Evolutionary conservation across 2,888 invertebrate genomes (phyloP), one percentile per base, ranked within the genome.

Genomic region (Cryptus viduatorius): DNA sequence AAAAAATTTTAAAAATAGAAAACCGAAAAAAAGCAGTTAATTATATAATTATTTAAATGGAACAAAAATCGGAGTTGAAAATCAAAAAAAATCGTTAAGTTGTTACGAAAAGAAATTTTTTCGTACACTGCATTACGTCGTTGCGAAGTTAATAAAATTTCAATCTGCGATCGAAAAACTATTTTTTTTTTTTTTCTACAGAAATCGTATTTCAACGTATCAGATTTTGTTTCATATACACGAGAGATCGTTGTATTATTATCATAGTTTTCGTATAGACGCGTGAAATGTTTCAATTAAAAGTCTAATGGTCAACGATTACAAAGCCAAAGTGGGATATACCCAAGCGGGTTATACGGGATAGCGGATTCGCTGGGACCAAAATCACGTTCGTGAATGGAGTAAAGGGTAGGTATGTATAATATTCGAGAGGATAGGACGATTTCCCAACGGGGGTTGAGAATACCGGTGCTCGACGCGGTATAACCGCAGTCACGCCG

Each of bases 401-500:
- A 14, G 69, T 65, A 71, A 64, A 83, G 64, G 46, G 59, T 31
- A 5, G 48, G 72, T 69, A 69, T 83, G 68, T 79, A 64, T 83
- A 61, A 78, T 67, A 82, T 71, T 83, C 75, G 75, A 61, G 75
- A 61, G 50, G 68, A 77, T 61, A n/a, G 80, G 77, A 68, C 80
- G 83, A 84, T 84, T 84, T 84, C 83, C 83, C 83, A 80, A 61
- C 44, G 83, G 83, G 50, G 64, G 4, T 64, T 29, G 46, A 61
- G 65, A n/a, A 53, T 24, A 46, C 19, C 42, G 42, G 12, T 14
- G 72, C 73, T 48, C 73, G 59, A 61, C 73, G 50, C 68, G 83
- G 79, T 80, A 80, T 77, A 80, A 80, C 80, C 83, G 72, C 83
- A 71, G 77, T 84, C 79, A 73, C 73, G 78, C 81, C 69, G 77